Evolutionary conservation across 2,797 vertebrate genomes (phyloP), one percentile per base, ranked within the genome.

Genomic region (Eulemur mongoz): DNA sequence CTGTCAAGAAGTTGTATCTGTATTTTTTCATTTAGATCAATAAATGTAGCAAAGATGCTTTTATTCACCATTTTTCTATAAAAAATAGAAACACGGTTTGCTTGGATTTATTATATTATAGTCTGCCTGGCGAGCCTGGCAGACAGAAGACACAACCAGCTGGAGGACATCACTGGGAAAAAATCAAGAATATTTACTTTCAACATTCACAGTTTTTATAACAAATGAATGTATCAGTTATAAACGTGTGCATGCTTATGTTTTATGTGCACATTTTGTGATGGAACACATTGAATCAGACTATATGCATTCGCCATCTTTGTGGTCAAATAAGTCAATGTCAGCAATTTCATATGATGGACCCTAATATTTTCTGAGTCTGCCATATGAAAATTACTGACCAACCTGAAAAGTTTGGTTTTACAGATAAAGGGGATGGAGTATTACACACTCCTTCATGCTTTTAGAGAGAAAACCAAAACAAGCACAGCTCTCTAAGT

Each of bases 381-480:
- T 84, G 50, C n/a, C 80, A 0, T 75, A 63, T 75, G 73, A 80
- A 89, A 91, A 69, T 45, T 35, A 92, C 82, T 72, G 76, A 54
- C 75, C 73, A 45, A 32, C 12, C 72, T 73, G 43, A 40, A 96
- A 90, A 81, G 22, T 9, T 59, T 82, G 12, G 22, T 75, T 93
- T 92, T 86, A 59, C 75, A 95, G 61, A 72, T 69, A 89, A 83
- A 87, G 10, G 65, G 40, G 17, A 25, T 54, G 10, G 15, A 14
- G 27, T 27, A 22, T 61, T 91, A 48, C n/a, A 22, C 32, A 87
- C 25, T 0, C 20, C 69, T 69, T 73, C 7, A 2, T 61, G 75
- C 81, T 89, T 91, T 87, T 67, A 72, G 57, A 30, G 45, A 87
- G 70, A 85, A 94, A 94, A 84, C 43, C 59, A 82, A 93, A 97